phyloP scores from a whole-genome alignment of 2,113 vertebrate species.

The Oreochromis aureus region DNA sequence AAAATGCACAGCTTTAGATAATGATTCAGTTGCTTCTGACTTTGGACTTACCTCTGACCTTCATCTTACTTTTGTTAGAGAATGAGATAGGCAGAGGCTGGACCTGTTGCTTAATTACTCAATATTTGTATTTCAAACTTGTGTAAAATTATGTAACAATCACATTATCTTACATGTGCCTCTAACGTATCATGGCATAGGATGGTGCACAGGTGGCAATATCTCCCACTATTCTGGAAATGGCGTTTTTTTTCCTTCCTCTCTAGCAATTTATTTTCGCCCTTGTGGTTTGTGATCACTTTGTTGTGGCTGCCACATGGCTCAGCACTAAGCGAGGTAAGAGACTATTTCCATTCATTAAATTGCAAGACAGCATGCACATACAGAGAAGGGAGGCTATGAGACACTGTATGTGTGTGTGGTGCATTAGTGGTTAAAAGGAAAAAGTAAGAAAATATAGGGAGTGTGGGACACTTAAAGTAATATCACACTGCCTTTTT shows the following conservation, averaged over 20 bases:
- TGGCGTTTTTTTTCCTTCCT: background rate
- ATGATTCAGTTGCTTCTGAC: background rate
- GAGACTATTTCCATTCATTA: constrained; percentile 40
- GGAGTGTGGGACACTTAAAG: background rate
- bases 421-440: background rate
- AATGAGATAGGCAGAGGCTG: background rate
- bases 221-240: background rate
- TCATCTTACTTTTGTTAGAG: background rate
- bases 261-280: constrained; percentile 37
- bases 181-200: background rate
- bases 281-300: constrained; percentile 24
- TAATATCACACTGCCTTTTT: background rate
- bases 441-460: background rate
- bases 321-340: background rate
- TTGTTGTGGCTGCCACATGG: constrained; percentile 25
- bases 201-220: background rate
- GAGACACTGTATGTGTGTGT: background rate
- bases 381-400: background rate
- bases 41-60: background rate
- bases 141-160: background rate
- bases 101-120: background rate
- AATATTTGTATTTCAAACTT: background rate
- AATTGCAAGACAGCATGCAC: constrained; percentile 10
- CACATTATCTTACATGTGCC: background rate
- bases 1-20: background rate